Conservation (phyloP, 2,888 invertebrate genomes). For the Stegana nigrithorax region DNA sequence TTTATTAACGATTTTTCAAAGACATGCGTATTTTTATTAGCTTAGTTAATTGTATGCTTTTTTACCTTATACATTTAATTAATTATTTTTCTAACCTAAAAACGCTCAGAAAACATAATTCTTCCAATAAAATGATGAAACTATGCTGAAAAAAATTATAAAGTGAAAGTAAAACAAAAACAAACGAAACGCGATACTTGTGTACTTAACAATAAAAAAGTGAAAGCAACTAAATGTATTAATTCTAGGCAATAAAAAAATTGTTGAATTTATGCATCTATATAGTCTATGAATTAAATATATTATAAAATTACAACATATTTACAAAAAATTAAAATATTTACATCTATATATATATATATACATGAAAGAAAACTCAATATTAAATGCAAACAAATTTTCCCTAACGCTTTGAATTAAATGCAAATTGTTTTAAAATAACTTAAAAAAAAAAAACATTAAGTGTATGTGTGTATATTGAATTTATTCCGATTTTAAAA, state of each 20-base stretch:
- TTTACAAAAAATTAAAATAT: not conserved
- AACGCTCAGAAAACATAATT: not conserved
- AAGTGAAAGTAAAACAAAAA: not conserved
- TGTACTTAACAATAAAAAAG: constrained; percentile 13
- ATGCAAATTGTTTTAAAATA: too few species aligned
- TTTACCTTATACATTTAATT: not conserved
- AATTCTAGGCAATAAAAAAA: constrained; percentile 14
- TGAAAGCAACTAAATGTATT: constrained; percentile 5
- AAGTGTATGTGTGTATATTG: too few species aligned
- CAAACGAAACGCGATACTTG: constrained; percentile 1
- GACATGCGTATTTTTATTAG: too few species aligned
- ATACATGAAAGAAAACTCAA: not conserved
- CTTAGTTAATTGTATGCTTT: too few species aligned
- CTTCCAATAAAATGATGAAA: not conserved
- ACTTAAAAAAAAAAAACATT: too few species aligned
- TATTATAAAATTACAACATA: not conserved
- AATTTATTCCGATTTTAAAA: too few species aligned
- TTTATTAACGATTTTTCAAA: not conserved
- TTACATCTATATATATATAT: not conserved
- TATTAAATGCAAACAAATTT: too few species aligned
- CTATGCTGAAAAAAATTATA: constrained; percentile 6
- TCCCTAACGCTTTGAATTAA: too few species aligned
- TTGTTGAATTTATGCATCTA: constrained; percentile 19
- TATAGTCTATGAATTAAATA: constrained; percentile 4
- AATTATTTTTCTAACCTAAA: not conserved